Evolutionary conservation across 2,113 vertebrate species (phyloP).

Genomic region (Athene cunicularia): DNA sequence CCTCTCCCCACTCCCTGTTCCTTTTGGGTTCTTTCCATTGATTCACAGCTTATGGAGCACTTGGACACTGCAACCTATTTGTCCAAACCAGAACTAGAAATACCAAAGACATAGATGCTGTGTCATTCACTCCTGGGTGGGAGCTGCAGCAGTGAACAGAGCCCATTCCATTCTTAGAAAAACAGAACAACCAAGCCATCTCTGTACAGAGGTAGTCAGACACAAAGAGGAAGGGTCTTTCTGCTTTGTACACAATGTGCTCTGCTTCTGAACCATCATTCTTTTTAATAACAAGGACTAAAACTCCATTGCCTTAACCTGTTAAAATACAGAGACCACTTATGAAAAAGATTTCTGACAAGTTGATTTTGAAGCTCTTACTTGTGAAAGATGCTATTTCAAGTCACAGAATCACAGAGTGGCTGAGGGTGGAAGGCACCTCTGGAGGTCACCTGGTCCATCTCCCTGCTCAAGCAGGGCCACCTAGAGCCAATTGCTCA

Average conservation of each 20-base stretch:
- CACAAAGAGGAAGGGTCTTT: not conserved
- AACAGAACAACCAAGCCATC: not conserved
- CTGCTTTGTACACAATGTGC: not conserved
- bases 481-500: not conserved
- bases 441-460: not conserved
- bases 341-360: not conserved
- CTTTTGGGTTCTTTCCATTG: not conserved
- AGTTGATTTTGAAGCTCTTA: not conserved
- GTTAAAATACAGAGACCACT: not conserved
- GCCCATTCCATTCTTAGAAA: not conserved
- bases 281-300: not conserved
- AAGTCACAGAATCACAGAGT: not conserved
- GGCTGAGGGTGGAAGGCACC: not conserved
- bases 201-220: not conserved
- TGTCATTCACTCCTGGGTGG: not conserved
- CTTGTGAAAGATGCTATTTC: not conserved
- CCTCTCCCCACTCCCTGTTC: fast-evolving
- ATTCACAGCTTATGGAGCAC: not conserved
- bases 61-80: not conserved
- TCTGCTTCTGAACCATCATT: not conserved
- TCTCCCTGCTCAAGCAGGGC: not conserved
- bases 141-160: not conserved
- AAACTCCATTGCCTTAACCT: not conserved
- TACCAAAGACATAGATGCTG: not conserved
- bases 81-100: not conserved